Evolutionary conservation across 2,797 vertebrate species (phyloP).

Genomic region (Mus spretus): DNA sequence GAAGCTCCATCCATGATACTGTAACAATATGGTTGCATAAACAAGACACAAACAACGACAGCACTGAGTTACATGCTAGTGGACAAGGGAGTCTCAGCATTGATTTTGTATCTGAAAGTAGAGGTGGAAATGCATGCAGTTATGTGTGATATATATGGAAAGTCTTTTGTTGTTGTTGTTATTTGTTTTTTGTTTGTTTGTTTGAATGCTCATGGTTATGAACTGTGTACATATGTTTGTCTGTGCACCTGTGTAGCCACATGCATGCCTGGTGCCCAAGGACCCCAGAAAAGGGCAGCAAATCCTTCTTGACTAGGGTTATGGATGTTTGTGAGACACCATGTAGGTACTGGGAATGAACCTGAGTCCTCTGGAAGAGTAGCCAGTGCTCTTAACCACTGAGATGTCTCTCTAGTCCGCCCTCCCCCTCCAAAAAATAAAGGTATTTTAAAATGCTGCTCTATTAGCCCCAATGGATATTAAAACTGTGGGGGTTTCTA

Average conservation of each 20-base stretch:
- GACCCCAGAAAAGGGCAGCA: not conserved
- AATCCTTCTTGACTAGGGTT: not conserved
- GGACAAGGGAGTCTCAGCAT: not conserved
- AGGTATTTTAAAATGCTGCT: conserved; percentile 44
- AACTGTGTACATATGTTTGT: not conserved
- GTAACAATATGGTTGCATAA: not conserved
- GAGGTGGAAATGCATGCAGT: not conserved
- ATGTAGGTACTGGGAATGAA: not conserved
- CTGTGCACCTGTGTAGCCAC: not conserved
- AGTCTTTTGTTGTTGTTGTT: not conserved
- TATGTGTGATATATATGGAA: not conserved
- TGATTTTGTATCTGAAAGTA: not conserved
- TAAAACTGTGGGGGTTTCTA: conserved; percentile 1
- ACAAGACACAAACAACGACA: not conserved
- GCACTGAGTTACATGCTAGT: not conserved
- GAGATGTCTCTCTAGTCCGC: not conserved
- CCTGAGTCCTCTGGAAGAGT: not conserved
- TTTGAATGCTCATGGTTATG: no score
- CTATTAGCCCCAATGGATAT: not conserved
- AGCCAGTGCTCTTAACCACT: not conserved
- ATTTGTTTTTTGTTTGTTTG: not conserved
- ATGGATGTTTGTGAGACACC: not conserved
- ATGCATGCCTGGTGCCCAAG: not conserved
- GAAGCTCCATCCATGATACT: not conserved
- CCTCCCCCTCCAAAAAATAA: not conserved